phyloP scores from a whole-genome alignment of 2,888 invertebrate species.

The Hyalella azteca region DNA sequence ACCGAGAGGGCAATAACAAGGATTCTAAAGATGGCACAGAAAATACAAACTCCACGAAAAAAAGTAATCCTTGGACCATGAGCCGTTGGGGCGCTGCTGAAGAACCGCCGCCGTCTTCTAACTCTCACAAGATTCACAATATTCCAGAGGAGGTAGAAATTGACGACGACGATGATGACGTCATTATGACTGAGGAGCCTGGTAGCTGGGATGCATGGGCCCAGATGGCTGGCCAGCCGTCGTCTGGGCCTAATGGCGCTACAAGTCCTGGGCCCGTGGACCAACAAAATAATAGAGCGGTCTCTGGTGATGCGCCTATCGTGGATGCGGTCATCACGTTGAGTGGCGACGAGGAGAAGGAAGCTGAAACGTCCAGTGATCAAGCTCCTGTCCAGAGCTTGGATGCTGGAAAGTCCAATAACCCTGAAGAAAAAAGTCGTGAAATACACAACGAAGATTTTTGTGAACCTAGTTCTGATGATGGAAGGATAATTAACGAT shows the following conservation, averaged over 20 bases:
- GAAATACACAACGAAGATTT: too few relatives aligned
- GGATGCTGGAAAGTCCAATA: background rate
- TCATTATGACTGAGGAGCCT: constrained; percentile 19
- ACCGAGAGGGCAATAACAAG: background rate
- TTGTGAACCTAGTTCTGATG: background rate
- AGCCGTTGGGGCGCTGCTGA: constrained; percentile 24
- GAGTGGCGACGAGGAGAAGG: background rate
- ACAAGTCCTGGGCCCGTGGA: background rate
- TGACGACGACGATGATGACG: constrained; percentile 35
- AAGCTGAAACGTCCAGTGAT: background rate
- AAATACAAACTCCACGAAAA: background rate
- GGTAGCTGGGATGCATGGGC: constrained; percentile 50
- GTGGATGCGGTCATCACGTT: background rate
- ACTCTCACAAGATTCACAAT: background rate
- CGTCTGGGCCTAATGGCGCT: background rate
- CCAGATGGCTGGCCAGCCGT: constrained; percentile 32
- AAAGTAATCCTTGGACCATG: constrained; percentile 29
- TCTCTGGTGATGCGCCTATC: background rate
- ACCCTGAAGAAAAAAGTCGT: background rate
- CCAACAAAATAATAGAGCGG: background rate
- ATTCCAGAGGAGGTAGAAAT: constrained; percentile 21
- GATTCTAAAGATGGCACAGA: background rate
- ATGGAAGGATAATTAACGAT: too few relatives aligned
- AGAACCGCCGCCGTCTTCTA: background rate
- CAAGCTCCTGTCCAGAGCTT: background rate